Conservation (phyloP, 2,888 invertebrate genomes). For the Agrochola macilenta region DNA sequence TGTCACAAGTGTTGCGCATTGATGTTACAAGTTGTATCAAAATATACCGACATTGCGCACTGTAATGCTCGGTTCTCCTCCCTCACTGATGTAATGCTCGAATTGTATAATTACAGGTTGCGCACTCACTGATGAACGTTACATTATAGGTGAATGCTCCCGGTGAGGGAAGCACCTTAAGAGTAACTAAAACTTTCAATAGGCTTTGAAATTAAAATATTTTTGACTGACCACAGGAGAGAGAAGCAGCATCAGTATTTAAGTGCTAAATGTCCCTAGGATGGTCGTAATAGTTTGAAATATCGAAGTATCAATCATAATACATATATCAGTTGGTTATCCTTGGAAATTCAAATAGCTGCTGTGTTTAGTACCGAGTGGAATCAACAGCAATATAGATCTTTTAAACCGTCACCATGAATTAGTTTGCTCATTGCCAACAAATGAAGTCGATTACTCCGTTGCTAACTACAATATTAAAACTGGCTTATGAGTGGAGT, state of each 20-base stretch:
- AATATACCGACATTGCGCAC: no score
- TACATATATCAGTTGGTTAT: not conserved
- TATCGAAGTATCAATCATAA: not conserved
- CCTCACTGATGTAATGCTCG: no score
- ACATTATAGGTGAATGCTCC: no score
- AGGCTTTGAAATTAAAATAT: not conserved
- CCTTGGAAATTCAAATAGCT: conserved; percentile 17
- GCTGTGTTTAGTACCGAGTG: not conserved
- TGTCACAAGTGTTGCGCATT: no score
- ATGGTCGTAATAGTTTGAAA: conserved; percentile 7
- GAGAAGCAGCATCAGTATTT: not conserved
- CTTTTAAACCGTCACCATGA: conserved; percentile 19
- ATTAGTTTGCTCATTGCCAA: conserved; percentile 47
- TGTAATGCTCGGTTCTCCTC: no score
- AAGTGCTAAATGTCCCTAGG: not conserved
- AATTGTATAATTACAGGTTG: no score
- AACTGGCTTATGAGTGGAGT: conserved; percentile 11
- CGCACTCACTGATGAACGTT: no score
- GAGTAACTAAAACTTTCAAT: not conserved
- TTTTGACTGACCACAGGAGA: not conserved
- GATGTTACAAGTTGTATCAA: no score
- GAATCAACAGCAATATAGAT: conserved; percentile 5
- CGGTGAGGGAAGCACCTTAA: no score
- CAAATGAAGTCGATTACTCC: conserved; percentile 30
- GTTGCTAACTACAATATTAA: conserved; percentile 37